Percentiles rank a stretch among this genome's conserved stretches.
These are phyloP conservation scores for Harpagus bidentatus DNA, from an alignment of 2,113 vertebrate genomes.

Conservation along the genomic window DNA sequence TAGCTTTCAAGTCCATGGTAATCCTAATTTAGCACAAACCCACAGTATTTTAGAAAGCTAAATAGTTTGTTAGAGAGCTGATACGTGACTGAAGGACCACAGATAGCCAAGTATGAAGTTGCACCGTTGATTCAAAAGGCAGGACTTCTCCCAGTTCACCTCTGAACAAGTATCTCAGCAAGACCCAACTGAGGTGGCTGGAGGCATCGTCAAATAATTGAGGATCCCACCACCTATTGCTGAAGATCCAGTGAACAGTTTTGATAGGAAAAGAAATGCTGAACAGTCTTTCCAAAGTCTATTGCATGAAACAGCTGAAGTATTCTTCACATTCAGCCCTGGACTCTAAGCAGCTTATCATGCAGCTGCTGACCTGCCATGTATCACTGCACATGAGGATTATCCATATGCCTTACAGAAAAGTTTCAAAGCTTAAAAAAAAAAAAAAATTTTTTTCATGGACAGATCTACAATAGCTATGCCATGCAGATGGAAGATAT, in stretches of 20 bases:
- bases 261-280: not conserved
- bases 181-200: not conserved
- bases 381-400: rapidly evolving
- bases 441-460: rapidly evolving
- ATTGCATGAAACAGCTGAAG: not conserved
- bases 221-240: not conserved
- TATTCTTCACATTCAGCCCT: not conserved
- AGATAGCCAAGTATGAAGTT: not conserved
- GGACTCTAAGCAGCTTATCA: rapidly evolving
- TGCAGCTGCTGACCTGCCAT: too few relatives aligned
- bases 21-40: not conserved
- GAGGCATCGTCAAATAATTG: rapidly evolving
- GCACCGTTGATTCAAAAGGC: rapidly evolving
- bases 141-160: not conserved
- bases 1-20: rapidly evolving
- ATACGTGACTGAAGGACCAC: too few relatives aligned
- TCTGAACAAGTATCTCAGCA: not conserved
- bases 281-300: not conserved
- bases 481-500: rapidly evolving
- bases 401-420: not conserved
- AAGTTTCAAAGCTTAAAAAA: not conserved
- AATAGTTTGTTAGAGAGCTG: rapidly evolving
- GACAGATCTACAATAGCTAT: not conserved
- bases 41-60: rapidly evolving
- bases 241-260: not conserved